phyloP scores from a whole-genome alignment of 2,888 invertebrate genomes.

The Sesamia inferens region DNA sequence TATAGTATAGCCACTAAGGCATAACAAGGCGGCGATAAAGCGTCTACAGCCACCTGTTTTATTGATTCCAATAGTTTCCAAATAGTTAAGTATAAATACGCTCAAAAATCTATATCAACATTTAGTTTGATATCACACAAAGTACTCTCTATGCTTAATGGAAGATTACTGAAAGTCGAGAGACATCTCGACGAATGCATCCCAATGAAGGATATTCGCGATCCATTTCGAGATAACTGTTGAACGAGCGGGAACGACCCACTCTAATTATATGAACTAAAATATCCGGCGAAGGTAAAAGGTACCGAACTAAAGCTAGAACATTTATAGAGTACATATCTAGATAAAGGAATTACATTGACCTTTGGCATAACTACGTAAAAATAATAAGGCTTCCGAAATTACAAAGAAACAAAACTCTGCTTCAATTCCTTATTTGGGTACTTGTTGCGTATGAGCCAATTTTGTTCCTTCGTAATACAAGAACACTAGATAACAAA shows the following conservation, averaged over 20 bases:
- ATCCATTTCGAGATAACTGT: slow-evolving; percentile 35
- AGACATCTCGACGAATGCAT: slow-evolving; percentile 37
- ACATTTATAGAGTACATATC: slow-evolving; percentile 50
- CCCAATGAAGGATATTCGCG: slow-evolving; percentile 18
- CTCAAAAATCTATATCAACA: slow-evolving; percentile 58
- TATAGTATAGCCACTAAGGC: slow-evolving; percentile 78
- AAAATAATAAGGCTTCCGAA: slow-evolving; percentile 68
- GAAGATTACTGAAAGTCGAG: slow-evolving; percentile 59
- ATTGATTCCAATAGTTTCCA: slow-evolving; percentile 58
- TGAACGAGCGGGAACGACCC: slow-evolving; percentile 37
- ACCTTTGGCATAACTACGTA: slow-evolving; percentile 66
- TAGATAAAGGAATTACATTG: slow-evolving; percentile 59
- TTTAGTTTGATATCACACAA: slow-evolving; percentile 66
- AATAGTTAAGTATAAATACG: slow-evolving; percentile 55
- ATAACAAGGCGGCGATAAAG: slow-evolving; percentile 82
- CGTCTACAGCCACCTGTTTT: slow-evolving; percentile 72
- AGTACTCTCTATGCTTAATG: slow-evolving; percentile 60
- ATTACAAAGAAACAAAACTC: slow-evolving; percentile 57
- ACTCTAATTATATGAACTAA: slow-evolving; percentile 33
- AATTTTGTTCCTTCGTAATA: slow-evolving; percentile 54
- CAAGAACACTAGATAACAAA: slow-evolving; percentile 44
- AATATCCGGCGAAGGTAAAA: slow-evolving; percentile 45
- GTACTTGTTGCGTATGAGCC: slow-evolving; percentile 28
- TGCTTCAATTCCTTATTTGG: slow-evolving; percentile 36
- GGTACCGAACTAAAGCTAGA: slow-evolving; percentile 47